Evolutionary conservation across 2,888 invertebrate genomes (phyloP).

Genomic region (Atrina japonica): DNA sequence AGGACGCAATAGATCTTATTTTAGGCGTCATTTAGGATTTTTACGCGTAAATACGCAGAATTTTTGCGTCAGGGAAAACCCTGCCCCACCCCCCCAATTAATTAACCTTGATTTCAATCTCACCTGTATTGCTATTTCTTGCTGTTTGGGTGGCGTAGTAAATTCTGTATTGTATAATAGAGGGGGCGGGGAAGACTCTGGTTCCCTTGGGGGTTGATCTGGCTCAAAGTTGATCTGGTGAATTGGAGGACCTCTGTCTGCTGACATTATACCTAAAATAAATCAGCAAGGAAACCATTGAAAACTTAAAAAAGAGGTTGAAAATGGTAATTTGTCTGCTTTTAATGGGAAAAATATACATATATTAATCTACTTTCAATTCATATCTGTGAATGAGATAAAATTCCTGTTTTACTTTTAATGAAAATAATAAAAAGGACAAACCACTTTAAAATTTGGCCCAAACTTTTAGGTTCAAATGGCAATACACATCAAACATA

Average conservation of each 20-base stretch:
- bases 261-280: conserved; percentile 65
- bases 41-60: too few species aligned
- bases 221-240: conserved; percentile 67
- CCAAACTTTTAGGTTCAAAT: neutral
- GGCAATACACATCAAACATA: neutral
- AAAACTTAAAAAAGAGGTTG: too few species aligned
- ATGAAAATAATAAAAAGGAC: neutral
- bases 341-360: too few species aligned
- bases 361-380: too few species aligned
- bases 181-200: conserved; percentile 37
- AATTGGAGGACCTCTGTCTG: conserved; percentile 68
- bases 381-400: too few species aligned
- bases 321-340: too few species aligned
- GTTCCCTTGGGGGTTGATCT: conserved; percentile 42
- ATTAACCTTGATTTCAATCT: too few species aligned
- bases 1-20: too few species aligned
- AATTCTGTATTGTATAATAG: conserved; percentile 34
- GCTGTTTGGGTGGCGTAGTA: conserved; percentile 35
- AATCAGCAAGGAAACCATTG: too few species aligned
- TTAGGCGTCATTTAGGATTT: too few species aligned
- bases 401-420: neutral
- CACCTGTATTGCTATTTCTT: conserved; percentile 53
- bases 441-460: neutral
- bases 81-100: too few species aligned
- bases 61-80: too few species aligned